Percentiles rank a stretch among this genome's conserved stretches.
phyloP scores from a whole-genome alignment of 2,113 vertebrate species.

The Cyprinodon variegatus region DNA sequence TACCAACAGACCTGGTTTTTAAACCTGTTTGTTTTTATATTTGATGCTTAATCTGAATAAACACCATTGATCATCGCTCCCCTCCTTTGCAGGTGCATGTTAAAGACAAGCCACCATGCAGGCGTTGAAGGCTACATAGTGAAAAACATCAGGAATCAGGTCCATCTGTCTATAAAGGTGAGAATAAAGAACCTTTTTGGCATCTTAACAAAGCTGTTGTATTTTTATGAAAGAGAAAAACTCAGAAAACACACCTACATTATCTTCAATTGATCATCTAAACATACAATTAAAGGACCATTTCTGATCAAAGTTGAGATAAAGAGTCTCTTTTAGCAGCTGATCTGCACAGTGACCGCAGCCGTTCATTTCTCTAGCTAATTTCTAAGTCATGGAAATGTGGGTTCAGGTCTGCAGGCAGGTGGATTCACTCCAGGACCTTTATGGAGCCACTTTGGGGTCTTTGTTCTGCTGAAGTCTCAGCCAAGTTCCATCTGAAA shows the following conservation, averaged over 20 bases:
- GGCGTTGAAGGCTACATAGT: conserved; percentile 90
- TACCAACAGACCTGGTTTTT: not conserved
- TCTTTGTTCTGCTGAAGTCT: too few relatives aligned
- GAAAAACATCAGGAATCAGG: conserved; percentile 92
- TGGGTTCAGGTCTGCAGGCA: too few relatives aligned
- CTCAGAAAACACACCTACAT: not conserved
- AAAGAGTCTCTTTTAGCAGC: too few relatives aligned
- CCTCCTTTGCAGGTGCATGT: conserved; percentile 83
- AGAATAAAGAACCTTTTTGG: conserved; percentile 26
- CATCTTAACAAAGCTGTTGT: not conserved
- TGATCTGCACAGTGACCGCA: too few relatives aligned
- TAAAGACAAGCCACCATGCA: conserved; percentile 91
- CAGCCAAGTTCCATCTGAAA: too few relatives aligned
- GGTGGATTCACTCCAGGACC: too few relatives aligned
- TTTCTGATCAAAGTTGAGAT: too few relatives aligned
- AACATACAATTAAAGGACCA: not conserved
- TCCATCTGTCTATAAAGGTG: conserved; percentile 86
- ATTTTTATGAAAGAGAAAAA: too few relatives aligned
- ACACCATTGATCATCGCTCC: not conserved
- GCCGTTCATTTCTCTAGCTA: too few relatives aligned
- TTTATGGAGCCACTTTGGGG: too few relatives aligned
- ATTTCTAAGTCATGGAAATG: too few relatives aligned
- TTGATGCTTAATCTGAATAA: not conserved
- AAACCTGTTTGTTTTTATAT: too few relatives aligned
- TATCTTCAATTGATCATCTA: not conserved